These are phyloP conservation scores for Drosophila merina DNA, from an alignment of 2,888 invertebrate genomes.

Conservation along the genomic window DNA sequence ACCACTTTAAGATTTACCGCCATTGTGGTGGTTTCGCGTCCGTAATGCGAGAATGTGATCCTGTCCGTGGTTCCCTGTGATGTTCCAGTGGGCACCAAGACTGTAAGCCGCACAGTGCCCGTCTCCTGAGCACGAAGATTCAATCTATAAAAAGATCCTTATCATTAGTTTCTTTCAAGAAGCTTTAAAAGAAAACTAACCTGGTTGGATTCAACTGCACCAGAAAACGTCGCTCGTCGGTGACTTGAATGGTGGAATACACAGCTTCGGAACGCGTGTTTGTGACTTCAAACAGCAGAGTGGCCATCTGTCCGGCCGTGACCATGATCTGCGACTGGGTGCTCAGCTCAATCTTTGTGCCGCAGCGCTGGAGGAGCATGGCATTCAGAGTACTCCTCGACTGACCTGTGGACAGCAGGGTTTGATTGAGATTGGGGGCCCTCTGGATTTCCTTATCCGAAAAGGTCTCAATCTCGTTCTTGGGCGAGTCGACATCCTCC, in stretches of 20 bases:
- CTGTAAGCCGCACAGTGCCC: slow-evolving; percentile 85
- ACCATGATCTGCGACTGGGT: slow-evolving; percentile 84
- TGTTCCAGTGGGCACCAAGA: slow-evolving; percentile 84
- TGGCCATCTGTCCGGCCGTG: slow-evolving; percentile 80
- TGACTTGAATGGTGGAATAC: slow-evolving; percentile 86
- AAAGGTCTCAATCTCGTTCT: slow-evolving; percentile 81
- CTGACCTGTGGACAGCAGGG: slow-evolving; percentile 45
- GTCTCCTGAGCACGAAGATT: slow-evolving; percentile 84
- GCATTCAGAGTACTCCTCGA: slow-evolving; percentile 56
- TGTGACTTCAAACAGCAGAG: slow-evolving; percentile 89
- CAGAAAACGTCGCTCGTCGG: slow-evolving; percentile 86
- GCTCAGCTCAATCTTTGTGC: slow-evolving; percentile 84
- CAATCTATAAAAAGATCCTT: slow-evolving; percentile 54
- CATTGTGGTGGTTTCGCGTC: slow-evolving; percentile 82
- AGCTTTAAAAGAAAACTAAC: slow-evolving; percentile 67
- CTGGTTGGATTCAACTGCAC: slow-evolving; percentile 85
- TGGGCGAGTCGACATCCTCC: slow-evolving; percentile 61
- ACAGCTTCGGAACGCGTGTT: slow-evolving; percentile 87
- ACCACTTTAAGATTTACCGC: slow-evolving; percentile 84
- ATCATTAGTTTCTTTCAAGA: neutral
- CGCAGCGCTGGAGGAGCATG: slow-evolving; percentile 70
- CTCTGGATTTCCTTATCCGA: slow-evolving; percentile 68
- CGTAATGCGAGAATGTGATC: slow-evolving; percentile 87
- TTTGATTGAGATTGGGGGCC: slow-evolving; percentile 58
- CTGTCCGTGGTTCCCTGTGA: slow-evolving; percentile 86